Evolutionary conservation across 1,140 invertebrate species (phyloP).

Genomic region (Gerris buenoi): DNA sequence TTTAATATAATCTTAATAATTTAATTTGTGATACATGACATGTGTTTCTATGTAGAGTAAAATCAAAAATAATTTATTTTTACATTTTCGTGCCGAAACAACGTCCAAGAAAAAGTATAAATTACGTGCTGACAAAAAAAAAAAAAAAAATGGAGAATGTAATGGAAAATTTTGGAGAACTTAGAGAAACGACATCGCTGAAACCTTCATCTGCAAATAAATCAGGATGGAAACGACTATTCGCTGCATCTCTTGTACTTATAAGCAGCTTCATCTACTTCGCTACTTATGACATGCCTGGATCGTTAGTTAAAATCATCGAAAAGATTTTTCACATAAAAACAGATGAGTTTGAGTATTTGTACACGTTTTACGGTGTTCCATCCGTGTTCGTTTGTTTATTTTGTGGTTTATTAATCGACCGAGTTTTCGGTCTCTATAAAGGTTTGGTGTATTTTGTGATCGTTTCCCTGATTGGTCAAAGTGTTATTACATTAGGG

Average conservation of each 20-base stretch:
- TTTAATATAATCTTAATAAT: too few relatives aligned
- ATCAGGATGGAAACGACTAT: neutral
- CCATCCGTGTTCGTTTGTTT: neutral
- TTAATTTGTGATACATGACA: too few relatives aligned
- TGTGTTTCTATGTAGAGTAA: too few relatives aligned
- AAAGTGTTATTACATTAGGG: neutral
- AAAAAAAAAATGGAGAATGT: too few relatives aligned
- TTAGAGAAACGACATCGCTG: too few relatives aligned
- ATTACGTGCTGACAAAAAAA: too few relatives aligned
- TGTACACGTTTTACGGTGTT: neutral
- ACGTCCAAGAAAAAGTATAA: too few relatives aligned
- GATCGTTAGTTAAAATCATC: neutral
- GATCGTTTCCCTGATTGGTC: neutral
- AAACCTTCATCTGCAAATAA: too few relatives aligned
- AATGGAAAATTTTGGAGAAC: too few relatives aligned
- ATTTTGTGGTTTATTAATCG: neutral
- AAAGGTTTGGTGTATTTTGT: neutral
- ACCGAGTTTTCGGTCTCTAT: neutral
- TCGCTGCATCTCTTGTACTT: neutral
- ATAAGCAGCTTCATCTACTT: neutral
- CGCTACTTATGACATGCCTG: neutral
- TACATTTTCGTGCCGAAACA: too few relatives aligned
- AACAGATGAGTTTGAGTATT: neutral
- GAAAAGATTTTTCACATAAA: neutral
- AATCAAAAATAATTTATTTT: too few relatives aligned